A percentile compares a stretch with the other conserved stretches of the same genome.
These are phyloP conservation scores for Mythimna pallens DNA, from an alignment of 2,888 invertebrate species.

Conservation along the genomic window DNA sequence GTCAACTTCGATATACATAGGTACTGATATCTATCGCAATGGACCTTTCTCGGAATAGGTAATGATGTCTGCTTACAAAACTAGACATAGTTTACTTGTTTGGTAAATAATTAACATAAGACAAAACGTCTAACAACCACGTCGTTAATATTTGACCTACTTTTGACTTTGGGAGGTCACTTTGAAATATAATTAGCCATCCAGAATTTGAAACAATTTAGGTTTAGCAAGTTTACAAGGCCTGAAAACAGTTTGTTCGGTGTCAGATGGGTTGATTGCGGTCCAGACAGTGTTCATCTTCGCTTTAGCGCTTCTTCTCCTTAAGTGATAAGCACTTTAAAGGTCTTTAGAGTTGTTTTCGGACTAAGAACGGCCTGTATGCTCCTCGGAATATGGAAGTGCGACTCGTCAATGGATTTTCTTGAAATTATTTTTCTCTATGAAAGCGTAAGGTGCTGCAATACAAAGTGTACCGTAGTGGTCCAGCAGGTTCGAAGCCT, in stretches of 20 bases:
- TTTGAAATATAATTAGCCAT: constrained; percentile 21
- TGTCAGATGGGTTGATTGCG: constrained; percentile 45
- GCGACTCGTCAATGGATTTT: neutral
- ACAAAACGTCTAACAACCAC: constrained; percentile 5
- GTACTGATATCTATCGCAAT: too few relatives aligned
- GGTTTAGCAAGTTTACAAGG: constrained; percentile 15
- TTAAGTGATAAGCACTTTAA: neutral
- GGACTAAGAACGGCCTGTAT: neutral
- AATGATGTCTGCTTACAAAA: neutral
- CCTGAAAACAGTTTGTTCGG: constrained; percentile 26
- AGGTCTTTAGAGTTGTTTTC: constrained; percentile 1
- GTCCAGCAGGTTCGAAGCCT: too few relatives aligned
- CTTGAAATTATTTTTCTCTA: neutral
- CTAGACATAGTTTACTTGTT: constrained; percentile 9
- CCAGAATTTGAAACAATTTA: constrained; percentile 37
- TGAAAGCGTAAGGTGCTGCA: neutral
- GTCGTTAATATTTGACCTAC: constrained; percentile 23
- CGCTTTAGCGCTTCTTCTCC: neutral
- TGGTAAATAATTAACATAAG: neutral
- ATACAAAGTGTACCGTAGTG: too few relatives aligned
- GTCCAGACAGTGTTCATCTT: constrained; percentile 21
- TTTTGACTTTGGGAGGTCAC: constrained; percentile 27
- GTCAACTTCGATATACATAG: neutral
- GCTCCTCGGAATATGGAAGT: neutral
- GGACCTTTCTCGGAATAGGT: neutral